phyloP scores from a whole-genome alignment of 2,797 vertebrate genomes.

The Thaleichthys pacificus region DNA sequence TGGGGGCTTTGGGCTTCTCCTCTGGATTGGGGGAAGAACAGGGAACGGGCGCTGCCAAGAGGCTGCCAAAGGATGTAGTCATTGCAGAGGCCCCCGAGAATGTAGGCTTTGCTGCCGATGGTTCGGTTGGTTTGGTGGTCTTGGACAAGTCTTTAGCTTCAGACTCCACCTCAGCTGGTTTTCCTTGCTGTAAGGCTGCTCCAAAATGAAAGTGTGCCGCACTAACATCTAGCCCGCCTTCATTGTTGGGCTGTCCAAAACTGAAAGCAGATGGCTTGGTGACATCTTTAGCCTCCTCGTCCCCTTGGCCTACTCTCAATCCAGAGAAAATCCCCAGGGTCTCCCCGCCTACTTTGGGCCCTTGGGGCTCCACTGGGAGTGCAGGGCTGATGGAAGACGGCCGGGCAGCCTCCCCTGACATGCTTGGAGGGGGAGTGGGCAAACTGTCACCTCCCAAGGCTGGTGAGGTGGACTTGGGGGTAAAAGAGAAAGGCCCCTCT shows the following conservation, averaged over 20 bases:
- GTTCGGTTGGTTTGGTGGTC: slow-evolving; percentile 68
- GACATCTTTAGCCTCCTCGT: slow-evolving; percentile 70
- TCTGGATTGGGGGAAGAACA: slow-evolving; percentile 17
- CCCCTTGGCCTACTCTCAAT: slow-evolving; percentile 85
- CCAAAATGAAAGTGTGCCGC: slow-evolving; percentile 72
- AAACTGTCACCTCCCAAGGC: slow-evolving; percentile 41
- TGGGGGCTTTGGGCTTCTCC: slow-evolving; percentile 56
- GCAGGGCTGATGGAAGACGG: slow-evolving; percentile 41
- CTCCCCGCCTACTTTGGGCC: slow-evolving; percentile 80
- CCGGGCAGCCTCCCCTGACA: slow-evolving; percentile 59
- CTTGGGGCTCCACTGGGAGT: slow-evolving; percentile 65
- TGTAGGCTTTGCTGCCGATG: slow-evolving; percentile 53
- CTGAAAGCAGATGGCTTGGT: slow-evolving; percentile 39
- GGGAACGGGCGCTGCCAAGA: slow-evolving; percentile 66
- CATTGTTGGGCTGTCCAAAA: slow-evolving; percentile 65
- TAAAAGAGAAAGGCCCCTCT: slow-evolving; percentile 73
- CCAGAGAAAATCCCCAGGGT: slow-evolving; percentile 92
- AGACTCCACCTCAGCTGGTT: slow-evolving; percentile 61
- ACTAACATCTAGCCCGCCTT: slow-evolving; percentile 25
- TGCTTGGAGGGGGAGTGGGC: slow-evolving; percentile 48
- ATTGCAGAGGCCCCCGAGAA: slow-evolving; percentile 62
- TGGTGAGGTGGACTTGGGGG: slow-evolving; percentile 60
- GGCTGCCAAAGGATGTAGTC: slow-evolving; percentile 75
- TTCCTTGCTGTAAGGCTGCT: slow-evolving; percentile 51
- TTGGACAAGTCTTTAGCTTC: slow-evolving; percentile 45